Conservation (phyloP, 2,797 vertebrate species). For the Gadopsis bispinosus region DNA sequence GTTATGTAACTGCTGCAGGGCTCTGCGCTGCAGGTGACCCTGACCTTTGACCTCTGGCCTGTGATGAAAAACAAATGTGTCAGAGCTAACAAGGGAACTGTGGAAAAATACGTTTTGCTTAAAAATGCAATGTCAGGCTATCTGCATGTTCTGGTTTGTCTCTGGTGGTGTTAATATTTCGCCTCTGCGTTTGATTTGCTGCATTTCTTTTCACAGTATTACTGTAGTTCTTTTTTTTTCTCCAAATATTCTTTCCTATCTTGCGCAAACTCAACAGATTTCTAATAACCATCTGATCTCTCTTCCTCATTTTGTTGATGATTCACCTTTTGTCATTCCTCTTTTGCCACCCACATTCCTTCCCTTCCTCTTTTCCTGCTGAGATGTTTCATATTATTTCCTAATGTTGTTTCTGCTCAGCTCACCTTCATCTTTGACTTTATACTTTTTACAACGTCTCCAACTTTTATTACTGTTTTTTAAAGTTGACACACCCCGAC, state of each 20-base stretch:
- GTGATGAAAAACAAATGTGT: slow-evolving; percentile 7
- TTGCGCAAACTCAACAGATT: slow-evolving; percentile 28
- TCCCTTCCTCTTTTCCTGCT: slow-evolving; percentile 39
- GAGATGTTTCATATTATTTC: background rate
- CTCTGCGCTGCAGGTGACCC: background rate
- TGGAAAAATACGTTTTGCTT: background rate
- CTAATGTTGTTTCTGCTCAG: background rate
- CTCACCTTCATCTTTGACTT: background rate
- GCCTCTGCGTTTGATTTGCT: too few species aligned
- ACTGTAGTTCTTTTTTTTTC: background rate
- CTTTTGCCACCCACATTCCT: slow-evolving; percentile 3
- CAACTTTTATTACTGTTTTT: too few species aligned
- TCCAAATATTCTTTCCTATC: background rate
- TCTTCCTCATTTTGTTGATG: slow-evolving; percentile 49
- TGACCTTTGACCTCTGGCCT: slow-evolving; percentile 14
- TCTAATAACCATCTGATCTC: slow-evolving; percentile 18
- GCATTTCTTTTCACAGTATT: background rate
- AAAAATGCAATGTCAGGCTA: background rate
- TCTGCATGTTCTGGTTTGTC: background rate
- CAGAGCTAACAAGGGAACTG: background rate
- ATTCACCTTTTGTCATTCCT: slow-evolving; percentile 14
- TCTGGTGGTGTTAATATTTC: background rate
- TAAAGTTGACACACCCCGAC: too few species aligned
- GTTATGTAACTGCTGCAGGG: background rate
- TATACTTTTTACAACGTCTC: background rate